phyloP scores from a whole-genome alignment of 2,797 vertebrate genomes.

The Rousettus madagascariensis region DNA sequence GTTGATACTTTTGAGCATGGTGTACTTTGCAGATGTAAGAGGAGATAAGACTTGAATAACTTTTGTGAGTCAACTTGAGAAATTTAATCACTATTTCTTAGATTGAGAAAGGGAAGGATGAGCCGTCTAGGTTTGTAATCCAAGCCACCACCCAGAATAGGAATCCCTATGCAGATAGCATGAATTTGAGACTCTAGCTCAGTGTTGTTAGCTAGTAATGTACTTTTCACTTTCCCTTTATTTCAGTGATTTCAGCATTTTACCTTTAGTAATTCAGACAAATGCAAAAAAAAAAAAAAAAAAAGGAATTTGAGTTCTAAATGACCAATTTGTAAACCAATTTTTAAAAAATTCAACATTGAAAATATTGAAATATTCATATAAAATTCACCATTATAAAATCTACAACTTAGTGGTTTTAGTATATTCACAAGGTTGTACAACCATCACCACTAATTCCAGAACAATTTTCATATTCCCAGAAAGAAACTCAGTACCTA shows the following conservation, averaged over 20 bases:
- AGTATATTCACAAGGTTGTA: neutral
- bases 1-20: conserved; percentile 1
- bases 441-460: neutral
- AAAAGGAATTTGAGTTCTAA: conserved; percentile 37
- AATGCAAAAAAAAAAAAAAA: neutral
- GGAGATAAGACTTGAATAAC: conserved; percentile 47
- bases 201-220: neutral
- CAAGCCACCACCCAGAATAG: neutral
- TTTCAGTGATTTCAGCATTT: conserved; percentile 12
- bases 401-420: neutral
- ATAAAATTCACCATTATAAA: neutral
- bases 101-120: conserved; percentile 30
- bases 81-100: conserved; percentile 57
- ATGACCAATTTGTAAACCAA: neutral
- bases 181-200: neutral
- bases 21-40: conserved; percentile 55
- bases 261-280: neutral
- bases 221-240: neutral
- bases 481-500: neutral
- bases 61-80: conserved; percentile 35
- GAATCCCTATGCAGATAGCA: neutral
- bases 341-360: neutral
- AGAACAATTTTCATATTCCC: neutral
- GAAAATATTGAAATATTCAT: conserved; percentile 18
- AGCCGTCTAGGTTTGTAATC: conserved; percentile 3